phyloP scores from a whole-genome alignment of 2,888 invertebrate genomes.

The Pheosia gnoma region DNA sequence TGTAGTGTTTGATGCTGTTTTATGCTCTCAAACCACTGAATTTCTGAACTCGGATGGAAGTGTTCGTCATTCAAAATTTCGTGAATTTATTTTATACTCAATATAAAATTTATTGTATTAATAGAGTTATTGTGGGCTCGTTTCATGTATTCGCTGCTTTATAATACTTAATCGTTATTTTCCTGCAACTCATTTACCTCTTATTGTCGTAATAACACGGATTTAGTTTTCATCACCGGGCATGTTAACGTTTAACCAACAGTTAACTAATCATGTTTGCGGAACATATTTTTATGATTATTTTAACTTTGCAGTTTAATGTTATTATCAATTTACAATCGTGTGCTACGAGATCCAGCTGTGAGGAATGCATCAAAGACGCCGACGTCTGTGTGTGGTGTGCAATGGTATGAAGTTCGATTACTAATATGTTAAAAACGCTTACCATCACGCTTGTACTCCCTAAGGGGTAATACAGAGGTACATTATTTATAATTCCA shows the following conservation, averaged over 20 bases:
- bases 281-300: constrained; percentile 15
- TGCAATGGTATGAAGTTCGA: constrained; percentile 35
- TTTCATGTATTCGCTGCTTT: neutral
- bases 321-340: constrained; percentile 16
- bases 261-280: constrained; percentile 17
- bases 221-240: neutral
- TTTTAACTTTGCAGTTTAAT: constrained; percentile 14
- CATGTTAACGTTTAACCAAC: neutral
- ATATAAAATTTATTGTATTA: neutral
- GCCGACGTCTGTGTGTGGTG: constrained; percentile 63
- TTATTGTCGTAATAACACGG: neutral
- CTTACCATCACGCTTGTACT: no score
- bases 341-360: constrained; percentile 51
- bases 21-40: no score
- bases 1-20: no score
- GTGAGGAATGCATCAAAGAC: constrained; percentile 62
- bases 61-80: no score
- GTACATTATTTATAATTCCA: no score
- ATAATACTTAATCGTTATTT: neutral
- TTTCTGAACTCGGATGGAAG: no score
- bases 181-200: neutral
- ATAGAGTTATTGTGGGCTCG: no score
- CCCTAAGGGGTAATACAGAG: no score
- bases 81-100: neutral
- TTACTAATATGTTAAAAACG: neutral